Evolutionary conservation across 2,113 vertebrate species (phyloP).

Genomic region (Paramisgurnus dabryanus): DNA sequence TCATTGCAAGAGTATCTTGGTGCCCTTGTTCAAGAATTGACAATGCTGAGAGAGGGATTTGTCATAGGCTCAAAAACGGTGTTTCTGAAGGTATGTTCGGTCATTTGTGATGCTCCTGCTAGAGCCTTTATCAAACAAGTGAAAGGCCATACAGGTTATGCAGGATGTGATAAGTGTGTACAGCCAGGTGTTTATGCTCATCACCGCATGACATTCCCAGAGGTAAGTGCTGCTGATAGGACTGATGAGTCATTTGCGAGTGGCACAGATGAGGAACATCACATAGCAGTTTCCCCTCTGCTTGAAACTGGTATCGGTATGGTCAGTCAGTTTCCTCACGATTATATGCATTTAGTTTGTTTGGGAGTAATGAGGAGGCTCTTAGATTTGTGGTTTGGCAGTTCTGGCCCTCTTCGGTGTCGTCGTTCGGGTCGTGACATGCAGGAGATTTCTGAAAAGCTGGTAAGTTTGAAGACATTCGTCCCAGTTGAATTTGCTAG

Average conservation of each 20-base stretch:
- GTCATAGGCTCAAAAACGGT: not conserved
- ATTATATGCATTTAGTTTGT: slow-evolving; percentile 26
- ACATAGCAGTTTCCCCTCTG: not conserved
- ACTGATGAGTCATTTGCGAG: slow-evolving; percentile 4
- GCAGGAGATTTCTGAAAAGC: not conserved
- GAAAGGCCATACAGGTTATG: not conserved
- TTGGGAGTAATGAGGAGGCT: not conserved
- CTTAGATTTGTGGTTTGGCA: slow-evolving; percentile 22
- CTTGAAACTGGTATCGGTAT: not conserved
- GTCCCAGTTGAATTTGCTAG: slow-evolving; percentile 31
- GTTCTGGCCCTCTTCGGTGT: slow-evolving; percentile 17
- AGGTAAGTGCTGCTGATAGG: not conserved
- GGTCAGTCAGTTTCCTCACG: not conserved
- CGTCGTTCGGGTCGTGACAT: not conserved
- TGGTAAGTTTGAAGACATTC: slow-evolving; percentile 3
- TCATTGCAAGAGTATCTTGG: slow-evolving; percentile 4
- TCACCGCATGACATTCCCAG: slow-evolving; percentile 1
- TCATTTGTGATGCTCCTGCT: not conserved
- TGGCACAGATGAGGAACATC: not conserved
- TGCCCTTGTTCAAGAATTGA: not conserved
- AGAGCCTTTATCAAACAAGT: slow-evolving; percentile 1
- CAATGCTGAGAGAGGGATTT: slow-evolving; percentile 3
- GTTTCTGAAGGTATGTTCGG: not conserved
- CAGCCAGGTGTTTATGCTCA: not conserved
- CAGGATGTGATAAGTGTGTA: not conserved